A percentile compares a stretch with the other conserved stretches of the same genome.
Conservation (phyloP, 2,797 vertebrate species). For the Argyrosomus regius region DNA sequence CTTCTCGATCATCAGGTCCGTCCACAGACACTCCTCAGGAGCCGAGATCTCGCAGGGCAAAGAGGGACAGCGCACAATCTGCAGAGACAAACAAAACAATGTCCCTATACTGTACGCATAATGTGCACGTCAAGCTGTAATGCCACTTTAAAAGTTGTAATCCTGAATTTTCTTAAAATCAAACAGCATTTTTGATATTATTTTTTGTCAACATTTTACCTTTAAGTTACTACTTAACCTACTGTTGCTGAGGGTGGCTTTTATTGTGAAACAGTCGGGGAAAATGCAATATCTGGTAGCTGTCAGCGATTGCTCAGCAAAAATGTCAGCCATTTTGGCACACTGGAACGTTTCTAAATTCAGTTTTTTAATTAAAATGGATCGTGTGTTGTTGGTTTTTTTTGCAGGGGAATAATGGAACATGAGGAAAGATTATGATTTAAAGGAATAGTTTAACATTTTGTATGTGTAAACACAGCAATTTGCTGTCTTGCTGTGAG, state of each 20-base stretch:
- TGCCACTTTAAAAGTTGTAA: neutral
- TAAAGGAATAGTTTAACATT: too few relatives aligned
- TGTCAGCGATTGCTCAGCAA: neutral
- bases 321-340: neutral
- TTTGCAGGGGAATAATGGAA: too few relatives aligned
- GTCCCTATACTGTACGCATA: neutral
- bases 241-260: neutral
- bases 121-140: neutral
- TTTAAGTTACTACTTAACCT: neutral
- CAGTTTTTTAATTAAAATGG: too few relatives aligned
- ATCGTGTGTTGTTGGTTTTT: too few relatives aligned
- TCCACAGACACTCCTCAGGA: slow-evolving; percentile 98
- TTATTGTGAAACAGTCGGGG: neutral
- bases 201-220: neutral
- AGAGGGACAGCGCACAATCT: slow-evolving; percentile 96
- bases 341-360: too few relatives aligned
- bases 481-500: too few relatives aligned
- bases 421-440: too few relatives aligned
- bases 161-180: neutral
- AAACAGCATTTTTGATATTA: neutral
- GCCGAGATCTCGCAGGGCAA: slow-evolving; percentile 93
- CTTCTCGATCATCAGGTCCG: slow-evolving; percentile 98
- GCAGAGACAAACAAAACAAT: slow-evolving; percentile 41
- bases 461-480: too few relatives aligned
- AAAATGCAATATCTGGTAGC: neutral